These are phyloP conservation scores for Catajapyx aquilonaris DNA, from an alignment of 1,140 invertebrate species.

Conservation along the genomic window DNA sequence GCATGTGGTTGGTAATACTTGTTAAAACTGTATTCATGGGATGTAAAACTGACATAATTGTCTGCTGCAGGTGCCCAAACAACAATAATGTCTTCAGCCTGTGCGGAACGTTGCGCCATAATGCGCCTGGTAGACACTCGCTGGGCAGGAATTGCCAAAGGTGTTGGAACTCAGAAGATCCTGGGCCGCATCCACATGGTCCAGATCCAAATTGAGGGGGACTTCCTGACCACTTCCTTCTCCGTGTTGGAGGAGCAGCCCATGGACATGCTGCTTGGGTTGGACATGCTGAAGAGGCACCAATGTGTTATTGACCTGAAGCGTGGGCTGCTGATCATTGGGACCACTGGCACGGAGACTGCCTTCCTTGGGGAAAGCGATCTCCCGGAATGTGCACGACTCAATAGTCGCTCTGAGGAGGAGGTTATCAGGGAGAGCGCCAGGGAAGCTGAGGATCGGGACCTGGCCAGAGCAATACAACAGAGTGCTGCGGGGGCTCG, in stretches of 20 bases:
- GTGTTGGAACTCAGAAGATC: constrained; percentile 90
- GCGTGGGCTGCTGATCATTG: constrained; percentile 70
- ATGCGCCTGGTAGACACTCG: constrained; percentile 84
- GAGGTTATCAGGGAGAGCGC: constrained; percentile 19
- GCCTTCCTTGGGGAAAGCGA: constrained; percentile 72
- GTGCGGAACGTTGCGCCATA: constrained; percentile 85
- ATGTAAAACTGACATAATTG: no score
- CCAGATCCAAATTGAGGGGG: constrained; percentile 85
- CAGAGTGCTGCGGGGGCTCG: constrained; percentile 26
- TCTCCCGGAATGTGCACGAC: constrained; percentile 41
- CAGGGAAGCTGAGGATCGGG: constrained; percentile 32
- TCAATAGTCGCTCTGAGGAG: constrained; percentile 23
- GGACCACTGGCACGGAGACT: constrained; percentile 87
- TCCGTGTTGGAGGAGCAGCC: constrained; percentile 93
- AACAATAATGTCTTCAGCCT: constrained; percentile 81
- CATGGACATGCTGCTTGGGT: constrained; percentile 93
- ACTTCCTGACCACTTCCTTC: constrained; percentile 88
- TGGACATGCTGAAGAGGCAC: constrained; percentile 94
- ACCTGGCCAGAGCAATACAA: constrained; percentile 35
- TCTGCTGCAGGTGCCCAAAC: constrained; percentile 54
- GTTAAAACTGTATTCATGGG: no score
- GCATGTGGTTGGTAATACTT: no score
- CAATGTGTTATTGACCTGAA: constrained; percentile 90
- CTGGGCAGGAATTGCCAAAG: constrained; percentile 83
- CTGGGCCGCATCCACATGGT: constrained; percentile 92